Conservation (phyloP, 2,113 vertebrate genomes). For the Calyptomena viridis region DNA sequence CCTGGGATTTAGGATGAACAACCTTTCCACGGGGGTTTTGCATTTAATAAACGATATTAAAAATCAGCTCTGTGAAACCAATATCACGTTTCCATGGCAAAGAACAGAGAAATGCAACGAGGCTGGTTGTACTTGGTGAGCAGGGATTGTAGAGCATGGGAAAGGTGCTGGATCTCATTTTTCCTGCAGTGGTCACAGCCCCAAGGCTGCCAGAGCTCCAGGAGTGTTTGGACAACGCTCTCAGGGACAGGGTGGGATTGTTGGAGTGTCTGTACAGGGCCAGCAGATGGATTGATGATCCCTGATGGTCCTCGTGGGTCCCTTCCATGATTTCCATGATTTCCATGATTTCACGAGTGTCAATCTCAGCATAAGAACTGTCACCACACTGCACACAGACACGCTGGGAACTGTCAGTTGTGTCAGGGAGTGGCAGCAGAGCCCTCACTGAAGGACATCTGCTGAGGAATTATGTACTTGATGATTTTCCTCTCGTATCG, state of each 20-base stretch:
- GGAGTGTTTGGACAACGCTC: fast-evolving
- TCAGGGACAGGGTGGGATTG: neutral
- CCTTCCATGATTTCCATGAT: neutral
- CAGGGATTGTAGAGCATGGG: neutral
- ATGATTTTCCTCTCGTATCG: neutral
- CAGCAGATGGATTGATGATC: neutral
- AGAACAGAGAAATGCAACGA: neutral
- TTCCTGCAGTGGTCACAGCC: neutral
- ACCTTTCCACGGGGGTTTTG: neutral
- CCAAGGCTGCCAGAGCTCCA: neutral
- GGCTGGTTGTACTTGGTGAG: neutral
- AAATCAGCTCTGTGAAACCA: neutral
- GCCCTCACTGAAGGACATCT: neutral
- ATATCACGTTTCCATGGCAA: neutral
- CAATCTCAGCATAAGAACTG: neutral
- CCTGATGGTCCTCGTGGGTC: neutral
- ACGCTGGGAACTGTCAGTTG: fast-evolving
- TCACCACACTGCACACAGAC: neutral
- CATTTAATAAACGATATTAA: neutral
- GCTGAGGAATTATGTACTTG: neutral
- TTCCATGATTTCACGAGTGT: neutral
- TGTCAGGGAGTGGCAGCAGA: neutral
- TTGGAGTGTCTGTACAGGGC: neutral
- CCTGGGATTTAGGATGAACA: neutral
- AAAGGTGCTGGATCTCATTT: neutral